phyloP scores from a whole-genome alignment of 2,113 vertebrate species.

The Thunnus maccoyii region DNA sequence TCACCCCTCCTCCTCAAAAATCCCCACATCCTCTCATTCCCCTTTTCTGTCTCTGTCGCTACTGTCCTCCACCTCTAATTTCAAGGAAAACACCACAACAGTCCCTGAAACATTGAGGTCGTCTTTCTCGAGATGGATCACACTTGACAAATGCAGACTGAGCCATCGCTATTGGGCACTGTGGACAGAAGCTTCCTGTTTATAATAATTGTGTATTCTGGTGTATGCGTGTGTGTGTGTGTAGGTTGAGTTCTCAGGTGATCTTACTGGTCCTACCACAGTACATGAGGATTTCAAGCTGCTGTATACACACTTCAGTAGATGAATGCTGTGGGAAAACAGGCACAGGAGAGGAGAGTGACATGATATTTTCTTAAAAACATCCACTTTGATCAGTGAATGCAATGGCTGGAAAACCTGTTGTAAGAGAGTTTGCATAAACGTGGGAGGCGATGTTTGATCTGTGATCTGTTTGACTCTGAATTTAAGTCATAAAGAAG shows the following conservation, averaged over 20 bases:
- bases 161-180: constrained; percentile 15
- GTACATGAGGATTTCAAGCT: constrained; percentile 25
- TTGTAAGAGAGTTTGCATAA: constrained; percentile 22
- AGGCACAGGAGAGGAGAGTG: constrained; percentile 14
- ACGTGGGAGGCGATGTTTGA: constrained; percentile 41
- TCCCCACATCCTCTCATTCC: constrained; percentile 26
- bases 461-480: constrained; percentile 36
- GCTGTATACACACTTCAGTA: constrained; percentile 23
- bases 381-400: neutral
- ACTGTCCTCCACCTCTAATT: constrained; percentile 47
- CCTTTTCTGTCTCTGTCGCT: constrained; percentile 25
- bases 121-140: constrained; percentile 15
- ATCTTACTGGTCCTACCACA: constrained; percentile 50
- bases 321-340: constrained; percentile 23
- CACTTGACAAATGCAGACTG: constrained; percentile 36
- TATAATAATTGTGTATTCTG: constrained; percentile 25
- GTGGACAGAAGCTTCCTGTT: constrained; percentile 48
- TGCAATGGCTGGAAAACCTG: constrained; percentile 26
- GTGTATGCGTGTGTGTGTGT: constrained; percentile 23
- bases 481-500: constrained; percentile 23
- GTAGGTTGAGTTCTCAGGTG: constrained; percentile 49
- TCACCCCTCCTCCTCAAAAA: constrained; percentile 62
- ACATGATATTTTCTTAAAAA: constrained; percentile 5
- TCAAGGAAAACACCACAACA: constrained; percentile 23
- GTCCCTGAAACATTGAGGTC: constrained; percentile 7